Conservation (phyloP, 1,140 invertebrate genomes). For the Musca vetustissima region DNA sequence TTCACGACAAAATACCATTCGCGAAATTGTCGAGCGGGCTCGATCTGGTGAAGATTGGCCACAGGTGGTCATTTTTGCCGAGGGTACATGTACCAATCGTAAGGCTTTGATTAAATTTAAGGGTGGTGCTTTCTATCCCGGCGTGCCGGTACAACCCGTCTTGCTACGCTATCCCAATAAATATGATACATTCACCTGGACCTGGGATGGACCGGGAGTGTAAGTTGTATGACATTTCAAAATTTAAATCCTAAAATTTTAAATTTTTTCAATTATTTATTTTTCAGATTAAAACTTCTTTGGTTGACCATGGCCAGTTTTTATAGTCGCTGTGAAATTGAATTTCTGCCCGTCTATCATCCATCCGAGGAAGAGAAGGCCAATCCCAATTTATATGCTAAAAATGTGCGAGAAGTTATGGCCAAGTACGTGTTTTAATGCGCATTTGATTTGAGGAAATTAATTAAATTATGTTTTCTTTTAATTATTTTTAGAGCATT, state of each 20-base stretch:
- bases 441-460: neutral
- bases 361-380: slow-evolving; percentile 84
- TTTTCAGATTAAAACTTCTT: slow-evolving; percentile 63
- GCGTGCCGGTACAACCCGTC: slow-evolving; percentile 92
- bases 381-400: slow-evolving; percentile 87
- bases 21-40: slow-evolving; percentile 84
- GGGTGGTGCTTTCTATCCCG: slow-evolving; percentile 88
- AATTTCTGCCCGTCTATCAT: slow-evolving; percentile 90
- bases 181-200: slow-evolving; percentile 93
- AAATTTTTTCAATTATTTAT: neutral
- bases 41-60: slow-evolving; percentile 86
- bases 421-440: slow-evolving; percentile 71
- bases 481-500: slow-evolving; percentile 64
- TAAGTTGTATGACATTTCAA: slow-evolving; percentile 64
- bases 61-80: slow-evolving; percentile 94
- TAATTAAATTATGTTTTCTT: neutral
- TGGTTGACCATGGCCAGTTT: slow-evolving; percentile 92
- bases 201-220: slow-evolving; percentile 95
- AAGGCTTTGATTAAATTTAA: slow-evolving; percentile 94
- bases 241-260: slow-evolving; percentile 5
- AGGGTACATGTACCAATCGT: slow-evolving; percentile 94
- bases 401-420: slow-evolving; percentile 89
- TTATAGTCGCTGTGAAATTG: slow-evolving; percentile 87
- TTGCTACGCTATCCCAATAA: slow-evolving; percentile 90
- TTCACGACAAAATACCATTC: slow-evolving; percentile 87